A percentile compares a stretch with the other conserved stretches of the same genome.
Evolutionary conservation across 35 echinoderm and acorn worm genomes (phyloP).

Genomic region (Lytechinus variegatus): DNA sequence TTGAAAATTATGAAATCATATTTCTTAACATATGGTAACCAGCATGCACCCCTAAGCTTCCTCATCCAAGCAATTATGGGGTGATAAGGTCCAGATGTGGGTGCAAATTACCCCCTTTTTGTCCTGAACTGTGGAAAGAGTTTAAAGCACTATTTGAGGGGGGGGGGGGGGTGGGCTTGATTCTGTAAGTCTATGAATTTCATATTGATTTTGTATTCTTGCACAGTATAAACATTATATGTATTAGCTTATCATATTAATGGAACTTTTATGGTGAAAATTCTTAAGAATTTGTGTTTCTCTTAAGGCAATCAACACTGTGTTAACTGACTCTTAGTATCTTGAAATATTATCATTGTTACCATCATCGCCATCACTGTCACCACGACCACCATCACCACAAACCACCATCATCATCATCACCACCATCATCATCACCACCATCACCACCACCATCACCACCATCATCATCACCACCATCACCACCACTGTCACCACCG

Average conservation of each 20-base stretch:
- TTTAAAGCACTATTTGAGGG: background rate
- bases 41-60: constrained; percentile 4
- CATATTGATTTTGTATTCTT: too few relatives aligned
- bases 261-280: background rate
- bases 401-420: background rate
- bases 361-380: background rate
- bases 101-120: background rate
- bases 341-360: too few relatives aligned
- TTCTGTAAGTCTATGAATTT: background rate
- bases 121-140: background rate
- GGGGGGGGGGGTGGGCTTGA: too few relatives aligned
- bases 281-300: too few relatives aligned
- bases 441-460: background rate
- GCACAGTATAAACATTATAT: too few relatives aligned
- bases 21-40: background rate
- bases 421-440: background rate
- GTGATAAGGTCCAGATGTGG: constrained; percentile 5
- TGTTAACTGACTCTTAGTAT: too few relatives aligned
- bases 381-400: background rate
- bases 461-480: background rate
- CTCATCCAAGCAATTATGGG: background rate
- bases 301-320: too few relatives aligned
- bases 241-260: background rate
- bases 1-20: background rate
- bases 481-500: background rate